phyloP scores from a whole-genome alignment of 1,140 invertebrate genomes.

The Planococcus citri region DNA sequence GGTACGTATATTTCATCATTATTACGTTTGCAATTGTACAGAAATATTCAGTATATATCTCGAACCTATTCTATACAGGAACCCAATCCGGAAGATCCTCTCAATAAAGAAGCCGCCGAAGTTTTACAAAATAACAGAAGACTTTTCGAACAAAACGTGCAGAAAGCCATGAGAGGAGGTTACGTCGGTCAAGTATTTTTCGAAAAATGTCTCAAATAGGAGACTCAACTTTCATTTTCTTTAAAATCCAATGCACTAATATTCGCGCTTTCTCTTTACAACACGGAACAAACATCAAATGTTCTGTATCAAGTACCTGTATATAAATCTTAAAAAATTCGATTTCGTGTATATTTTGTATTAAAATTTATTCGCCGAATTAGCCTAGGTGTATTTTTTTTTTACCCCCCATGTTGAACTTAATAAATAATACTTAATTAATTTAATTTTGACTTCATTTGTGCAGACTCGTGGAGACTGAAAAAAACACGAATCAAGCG shows the following conservation, averaged over 20 bases:
- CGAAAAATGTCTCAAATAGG: conserved; percentile 84
- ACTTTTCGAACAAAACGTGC: conserved; percentile 91
- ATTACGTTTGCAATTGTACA: background rate
- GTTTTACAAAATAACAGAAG: conserved; percentile 87
- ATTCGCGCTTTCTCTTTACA: background rate
- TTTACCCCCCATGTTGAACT: background rate
- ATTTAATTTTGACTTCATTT: background rate
- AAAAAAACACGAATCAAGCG: background rate
- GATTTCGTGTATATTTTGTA: conserved; percentile 14
- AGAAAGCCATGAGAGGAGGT: conserved; percentile 89
- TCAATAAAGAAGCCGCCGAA: conserved; percentile 98
- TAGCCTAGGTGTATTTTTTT: conserved; percentile 1
- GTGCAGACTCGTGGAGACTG: background rate
- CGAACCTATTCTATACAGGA: conserved; percentile 49
- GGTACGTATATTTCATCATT: conserved; percentile 43
- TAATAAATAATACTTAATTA: background rate
- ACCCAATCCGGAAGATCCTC: conserved; percentile 95
- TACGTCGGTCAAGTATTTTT: conserved; percentile 87
- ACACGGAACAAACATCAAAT: background rate
- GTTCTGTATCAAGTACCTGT: background rate
- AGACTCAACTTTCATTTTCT: background rate
- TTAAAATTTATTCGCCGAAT: conserved; percentile 10
- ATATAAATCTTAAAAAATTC: conserved; percentile 8
- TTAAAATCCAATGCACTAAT: background rate
- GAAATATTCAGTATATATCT: background rate